These are phyloP conservation scores for Aplodontia rufa DNA, from an alignment of 2,113 vertebrate genomes.

Conservation along the genomic window DNA sequence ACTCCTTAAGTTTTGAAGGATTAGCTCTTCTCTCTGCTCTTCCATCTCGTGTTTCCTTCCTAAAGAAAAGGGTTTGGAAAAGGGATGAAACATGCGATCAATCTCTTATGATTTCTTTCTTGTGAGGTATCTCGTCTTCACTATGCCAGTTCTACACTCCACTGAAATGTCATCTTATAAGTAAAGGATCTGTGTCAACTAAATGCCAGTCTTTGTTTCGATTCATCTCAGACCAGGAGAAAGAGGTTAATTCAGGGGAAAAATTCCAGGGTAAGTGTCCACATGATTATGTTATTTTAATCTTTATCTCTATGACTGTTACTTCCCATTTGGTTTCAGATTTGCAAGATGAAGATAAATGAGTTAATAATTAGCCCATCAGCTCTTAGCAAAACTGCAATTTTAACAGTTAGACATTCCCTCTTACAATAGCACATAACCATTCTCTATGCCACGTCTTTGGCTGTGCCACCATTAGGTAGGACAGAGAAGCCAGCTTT, in stretches of 20 bases:
- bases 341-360: neutral
- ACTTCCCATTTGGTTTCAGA: neutral
- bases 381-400: neutral
- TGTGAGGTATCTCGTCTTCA: neutral
- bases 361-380: neutral
- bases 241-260: neutral
- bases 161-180: accelerated
- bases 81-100: neutral
- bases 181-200: neutral
- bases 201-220: neutral
- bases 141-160: neutral
- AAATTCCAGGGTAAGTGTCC: neutral
- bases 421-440: neutral
- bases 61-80: neutral
- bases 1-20: neutral
- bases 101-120: neutral
- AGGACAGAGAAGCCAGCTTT: neutral
- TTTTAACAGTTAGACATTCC: neutral
- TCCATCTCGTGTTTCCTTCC: neutral
- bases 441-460: neutral
- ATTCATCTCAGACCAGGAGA: neutral
- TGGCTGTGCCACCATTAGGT: neutral
- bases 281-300: neutral
- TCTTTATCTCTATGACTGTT: neutral
- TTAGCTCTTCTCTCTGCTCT: neutral